These are phyloP conservation scores for Ridgeia piscesae DNA, from an alignment of 1,140 invertebrate species.

Conservation along the genomic window DNA sequence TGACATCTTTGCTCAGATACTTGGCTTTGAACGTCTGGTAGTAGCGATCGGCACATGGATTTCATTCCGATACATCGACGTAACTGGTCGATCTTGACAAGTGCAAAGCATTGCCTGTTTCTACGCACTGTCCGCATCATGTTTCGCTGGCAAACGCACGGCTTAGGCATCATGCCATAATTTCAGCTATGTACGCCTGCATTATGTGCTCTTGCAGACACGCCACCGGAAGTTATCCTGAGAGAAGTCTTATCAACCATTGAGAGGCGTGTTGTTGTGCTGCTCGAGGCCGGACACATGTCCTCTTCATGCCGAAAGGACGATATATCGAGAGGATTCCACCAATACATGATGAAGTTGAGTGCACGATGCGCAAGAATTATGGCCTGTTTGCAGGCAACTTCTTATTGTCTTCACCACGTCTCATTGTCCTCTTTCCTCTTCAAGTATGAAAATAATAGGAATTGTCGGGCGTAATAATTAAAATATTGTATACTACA, in stretches of 20 bases:
- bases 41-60: background rate
- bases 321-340: no score
- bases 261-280: background rate
- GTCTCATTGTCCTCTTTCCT: no score
- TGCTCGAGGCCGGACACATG: no score
- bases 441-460: no score
- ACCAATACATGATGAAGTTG: no score
- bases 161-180: background rate
- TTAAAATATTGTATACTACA: no score
- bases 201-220: background rate
- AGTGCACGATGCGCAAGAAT: no score
- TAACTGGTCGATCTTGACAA: background rate
- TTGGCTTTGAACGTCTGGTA: background rate
- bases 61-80: background rate
- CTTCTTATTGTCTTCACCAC: no score
- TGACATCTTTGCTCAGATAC: background rate
- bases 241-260: background rate
- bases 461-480: no score
- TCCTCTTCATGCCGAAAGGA: no score
- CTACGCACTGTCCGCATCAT: background rate
- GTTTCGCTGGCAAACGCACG: background rate
- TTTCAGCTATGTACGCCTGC: background rate
- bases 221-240: background rate
- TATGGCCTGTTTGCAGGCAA: no score
- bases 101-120: background rate